Conservation (phyloP, 2,888 invertebrate genomes). For the Parochlus steinenii region DNA sequence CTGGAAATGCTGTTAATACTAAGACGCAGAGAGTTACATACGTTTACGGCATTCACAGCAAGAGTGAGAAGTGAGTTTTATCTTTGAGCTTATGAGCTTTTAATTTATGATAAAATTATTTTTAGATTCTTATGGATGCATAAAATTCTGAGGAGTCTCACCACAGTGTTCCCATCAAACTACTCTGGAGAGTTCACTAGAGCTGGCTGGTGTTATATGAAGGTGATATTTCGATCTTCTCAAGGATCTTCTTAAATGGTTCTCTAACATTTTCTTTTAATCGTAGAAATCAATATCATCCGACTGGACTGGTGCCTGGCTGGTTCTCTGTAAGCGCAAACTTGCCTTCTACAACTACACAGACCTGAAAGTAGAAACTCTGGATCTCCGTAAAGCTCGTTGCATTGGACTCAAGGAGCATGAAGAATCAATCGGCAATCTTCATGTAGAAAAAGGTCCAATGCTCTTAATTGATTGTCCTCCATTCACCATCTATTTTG, state of each 20-base stretch:
- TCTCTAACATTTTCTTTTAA: constrained; percentile 13
- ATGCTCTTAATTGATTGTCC: constrained; percentile 52
- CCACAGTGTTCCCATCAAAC: constrained; percentile 46
- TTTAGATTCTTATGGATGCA: constrained; percentile 55
- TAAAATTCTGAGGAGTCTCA: constrained; percentile 56
- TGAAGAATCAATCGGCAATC: constrained; percentile 36
- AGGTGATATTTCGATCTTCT: constrained; percentile 29
- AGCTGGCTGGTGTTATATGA: constrained; percentile 69
- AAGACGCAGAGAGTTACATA: constrained; percentile 22
- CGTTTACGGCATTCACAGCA: constrained; percentile 11
- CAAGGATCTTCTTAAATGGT: no score
- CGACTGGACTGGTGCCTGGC: constrained; percentile 66
- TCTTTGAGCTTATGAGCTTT: not conserved
- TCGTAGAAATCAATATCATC: constrained; percentile 51
- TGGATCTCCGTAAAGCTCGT: constrained; percentile 67
- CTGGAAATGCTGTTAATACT: constrained; percentile 23
- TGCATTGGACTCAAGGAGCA: constrained; percentile 53
- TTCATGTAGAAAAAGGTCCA: constrained; percentile 42
- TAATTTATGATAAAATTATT: constrained; percentile 15
- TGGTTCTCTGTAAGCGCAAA: constrained; percentile 48
- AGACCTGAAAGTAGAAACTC: constrained; percentile 36
- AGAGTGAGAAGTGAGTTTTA: constrained; percentile 8
- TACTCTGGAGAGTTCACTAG: constrained; percentile 54
- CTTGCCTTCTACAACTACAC: constrained; percentile 25
- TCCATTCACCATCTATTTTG: constrained; percentile 47